Conservation (phyloP, 2,797 vertebrate genomes). For the Urocyon cinereoargenteus region DNA sequence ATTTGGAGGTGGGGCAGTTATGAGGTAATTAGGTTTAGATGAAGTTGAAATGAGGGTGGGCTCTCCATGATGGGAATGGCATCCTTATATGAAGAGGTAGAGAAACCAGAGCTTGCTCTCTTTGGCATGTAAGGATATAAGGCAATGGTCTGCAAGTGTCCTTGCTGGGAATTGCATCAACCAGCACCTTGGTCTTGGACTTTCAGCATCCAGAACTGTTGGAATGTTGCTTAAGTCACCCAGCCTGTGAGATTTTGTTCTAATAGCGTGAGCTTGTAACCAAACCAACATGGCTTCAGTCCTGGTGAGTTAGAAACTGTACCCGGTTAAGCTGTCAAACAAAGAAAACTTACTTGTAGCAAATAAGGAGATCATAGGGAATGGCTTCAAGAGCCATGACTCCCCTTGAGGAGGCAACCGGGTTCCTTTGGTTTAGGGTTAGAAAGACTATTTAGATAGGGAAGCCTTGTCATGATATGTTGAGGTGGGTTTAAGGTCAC, state of each 20-base stretch:
- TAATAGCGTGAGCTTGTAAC: neutral
- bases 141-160: neutral
- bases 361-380: neutral
- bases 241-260: neutral
- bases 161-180: neutral
- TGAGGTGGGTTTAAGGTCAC: neutral
- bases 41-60: neutral
- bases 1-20: neutral
- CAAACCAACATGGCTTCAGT: neutral
- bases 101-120: neutral
- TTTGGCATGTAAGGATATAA: neutral
- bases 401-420: neutral
- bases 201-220: neutral
- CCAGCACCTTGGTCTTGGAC: neutral
- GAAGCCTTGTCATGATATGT: neutral
- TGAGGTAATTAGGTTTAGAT: neutral
- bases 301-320: neutral
- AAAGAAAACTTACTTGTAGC: neutral
- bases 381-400: neutral
- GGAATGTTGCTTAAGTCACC: neutral
- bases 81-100: neutral
- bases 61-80: neutral
- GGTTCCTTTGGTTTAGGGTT: neutral
- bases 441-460: neutral
- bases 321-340: neutral